Percentiles rank a stretch among this genome's conserved stretches.
phyloP scores from a whole-genome alignment of 2,888 invertebrate genomes.

The Lasius platythorax region DNA sequence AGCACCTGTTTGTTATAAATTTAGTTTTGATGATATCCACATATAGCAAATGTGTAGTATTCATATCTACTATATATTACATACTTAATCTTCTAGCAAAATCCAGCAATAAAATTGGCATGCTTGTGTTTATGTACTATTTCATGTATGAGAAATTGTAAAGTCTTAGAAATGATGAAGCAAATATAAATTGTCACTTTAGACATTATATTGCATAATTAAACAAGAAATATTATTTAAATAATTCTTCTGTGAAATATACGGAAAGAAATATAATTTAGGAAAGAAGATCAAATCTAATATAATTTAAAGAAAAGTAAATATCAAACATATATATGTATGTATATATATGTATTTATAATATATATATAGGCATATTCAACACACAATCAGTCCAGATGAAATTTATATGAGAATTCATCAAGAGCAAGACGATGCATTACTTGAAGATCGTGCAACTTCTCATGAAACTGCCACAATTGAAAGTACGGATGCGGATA shows the following conservation, averaged over 20 bases:
- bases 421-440: slow-evolving; percentile 88
- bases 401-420: slow-evolving; percentile 91
- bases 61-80: slow-evolving; percentile 55
- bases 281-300: background rate
- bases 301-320: background rate
- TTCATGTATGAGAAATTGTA: background rate
- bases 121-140: background rate
- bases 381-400: slow-evolving; percentile 90
- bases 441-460: slow-evolving; percentile 88
- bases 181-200: background rate
- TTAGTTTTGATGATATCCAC: slow-evolving; percentile 58
- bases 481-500: slow-evolving; percentile 88
- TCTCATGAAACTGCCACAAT: slow-evolving; percentile 90
- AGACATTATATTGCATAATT: background rate
- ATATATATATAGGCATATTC: slow-evolving; percentile 88
- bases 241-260: background rate
- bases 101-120: slow-evolving; percentile 43
- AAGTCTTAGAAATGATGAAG: background rate
- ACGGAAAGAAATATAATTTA: background rate
- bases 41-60: slow-evolving; percentile 66
- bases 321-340: background rate
- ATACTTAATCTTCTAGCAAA: slow-evolving; percentile 57
- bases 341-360: background rate
- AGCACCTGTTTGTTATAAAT: slow-evolving; percentile 67
- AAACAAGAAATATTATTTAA: background rate